Evolutionary conservation across 2,797 vertebrate species (phyloP), one percentile per base, ranked within the genome.

Genomic region (Antennarius maculatus): DNA sequence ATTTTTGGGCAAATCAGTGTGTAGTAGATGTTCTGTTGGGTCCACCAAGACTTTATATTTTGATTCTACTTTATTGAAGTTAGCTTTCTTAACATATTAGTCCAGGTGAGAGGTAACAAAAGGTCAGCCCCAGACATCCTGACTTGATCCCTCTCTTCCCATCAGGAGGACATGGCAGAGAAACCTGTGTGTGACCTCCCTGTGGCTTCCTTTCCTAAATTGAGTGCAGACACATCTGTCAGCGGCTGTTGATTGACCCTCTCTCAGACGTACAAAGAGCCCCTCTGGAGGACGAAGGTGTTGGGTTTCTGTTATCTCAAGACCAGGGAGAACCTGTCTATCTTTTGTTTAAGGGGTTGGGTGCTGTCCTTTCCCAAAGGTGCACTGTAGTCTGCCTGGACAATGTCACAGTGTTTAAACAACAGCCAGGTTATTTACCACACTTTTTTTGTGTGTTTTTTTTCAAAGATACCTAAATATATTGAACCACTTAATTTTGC

Each of bases 251-350:
- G 92, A 94, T 92, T 91, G 92, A 91, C 86, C 86, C 85, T 73
- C 88, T 90, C 91, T 91, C 85, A 91, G 84, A 85, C 82, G 54
- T 87, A 93, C 90, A 91, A 93, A 93, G 91, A 86, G 88, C 77
- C 90, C 89, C 86, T 81, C 83, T 90, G 86, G 89, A 91, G 87
- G 86, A 87, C 66, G 60, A 59, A 57, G 87, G 91, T 93, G 91
- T 95, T 91, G 77, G 81, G 90, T 94, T 95, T 91, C 93, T 90
- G 84, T 91, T 92, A 90, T 92, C 91, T 92, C 83, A 89, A 77
- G 82, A 88, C 76, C 63, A 23, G 76, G 66, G 77, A 66, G 86
- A 89, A 89, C 84, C 85, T 84, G 80, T 86, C 63, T 81, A 74
- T 89, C 87, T 91, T 91, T 93, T 93, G 89, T 92, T 92, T 71